Evolutionary conservation across 64 coral and sea anemone species (phyloP), one percentile per base, ranked within the genome.

Genomic region (Montipora cactus): DNA sequence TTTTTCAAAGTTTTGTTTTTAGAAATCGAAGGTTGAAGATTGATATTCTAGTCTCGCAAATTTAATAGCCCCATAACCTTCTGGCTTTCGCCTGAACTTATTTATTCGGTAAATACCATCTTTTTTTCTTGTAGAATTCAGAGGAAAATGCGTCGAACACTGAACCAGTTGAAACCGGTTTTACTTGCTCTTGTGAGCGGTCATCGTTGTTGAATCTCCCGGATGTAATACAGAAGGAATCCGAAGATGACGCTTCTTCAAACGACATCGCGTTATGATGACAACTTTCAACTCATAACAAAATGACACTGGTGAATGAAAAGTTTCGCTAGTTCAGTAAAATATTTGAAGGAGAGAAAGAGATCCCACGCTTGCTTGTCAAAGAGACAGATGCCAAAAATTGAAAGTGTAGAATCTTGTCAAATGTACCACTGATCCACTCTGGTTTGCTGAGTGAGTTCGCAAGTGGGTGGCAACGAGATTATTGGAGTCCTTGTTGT

Each of bases 191-290:
- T 19, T 86, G 82, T 86, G 66, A 86, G 8, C 67, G 14, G 1
- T 47, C 66, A 11, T 86, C 82, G 23, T 16, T 49, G 7, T 11
- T 64, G 0, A 86, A 86, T 71, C 82, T 86, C 82, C 82, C 82
- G 19, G 82, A 86, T 86, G 16, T 86, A 21, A 86, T 86, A 86
- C 45, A 50, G 47, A 84, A 64, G 45, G 81, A 84, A 12, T 67
- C 44, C 18, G 19, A 86, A 51, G 66, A 71, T 18, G 45, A 71
- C 18, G 66, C 12, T 49, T 12, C 62, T 23, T 8, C 48, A 71
- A 23, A 72, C 3, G 82, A 86, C 5, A 71, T 22, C 21, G 8
- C 18, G 68, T n/a, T 71, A 9, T 71, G 20, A 67, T 9, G 62
- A 14, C 11, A 67, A 9, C 10, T 67, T 15, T 15, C 4, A 37